Base-by-base conservation (phyloP, 1,140 invertebrate genomes). In the Diuraphis noxia region DNA sequence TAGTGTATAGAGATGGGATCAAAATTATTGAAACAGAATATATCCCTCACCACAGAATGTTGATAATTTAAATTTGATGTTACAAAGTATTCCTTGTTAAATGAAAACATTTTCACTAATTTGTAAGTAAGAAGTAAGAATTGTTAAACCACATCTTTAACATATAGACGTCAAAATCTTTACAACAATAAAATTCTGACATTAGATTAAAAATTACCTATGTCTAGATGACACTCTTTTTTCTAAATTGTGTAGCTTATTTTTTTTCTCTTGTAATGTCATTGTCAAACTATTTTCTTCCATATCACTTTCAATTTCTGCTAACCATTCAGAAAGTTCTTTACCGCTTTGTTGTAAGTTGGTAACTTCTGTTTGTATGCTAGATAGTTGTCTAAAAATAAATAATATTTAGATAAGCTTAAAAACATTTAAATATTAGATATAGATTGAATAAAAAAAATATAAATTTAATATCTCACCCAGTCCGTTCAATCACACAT, bases 241-340 rank as follows among this genome's bases (percentile, higher is more conserved):
- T 91, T 91, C 89, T 52, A 91, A 82, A 82, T 91, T 43, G 17
- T 49, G 89, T 23, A 52, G 89, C 8, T 91, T 91, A 79, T 46
- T 91, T 52, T 91, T 91, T 81, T 82, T 91, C 30, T 81, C 89
- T 91, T 91, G 89, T 40, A 91, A 91, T 82, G 89, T 91, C 21
- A 91, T n/a, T 49, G 77, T 40, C 40, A 52, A 91, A 52, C 49
- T 79, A 34, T 91, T 91, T 91, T 91, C 89, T 81, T 43, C 89
- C 89, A 91, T 91, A 81, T 91, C 89, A 82, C n/a, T 82, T 91
- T 91, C 89, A 81, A 91, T 91, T 91, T 91, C 89, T 46, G 89
- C 89, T 49, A 91, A 82, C 89, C 89, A 91, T 81, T 91, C 89
- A 46, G 89, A 91, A 82, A 91, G 89, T 91, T 91, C 89, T 34